These are phyloP conservation scores for Anthopleura xanthogrammica DNA, from an alignment of 92 coral and sea anemone species.

Conservation along the genomic window DNA sequence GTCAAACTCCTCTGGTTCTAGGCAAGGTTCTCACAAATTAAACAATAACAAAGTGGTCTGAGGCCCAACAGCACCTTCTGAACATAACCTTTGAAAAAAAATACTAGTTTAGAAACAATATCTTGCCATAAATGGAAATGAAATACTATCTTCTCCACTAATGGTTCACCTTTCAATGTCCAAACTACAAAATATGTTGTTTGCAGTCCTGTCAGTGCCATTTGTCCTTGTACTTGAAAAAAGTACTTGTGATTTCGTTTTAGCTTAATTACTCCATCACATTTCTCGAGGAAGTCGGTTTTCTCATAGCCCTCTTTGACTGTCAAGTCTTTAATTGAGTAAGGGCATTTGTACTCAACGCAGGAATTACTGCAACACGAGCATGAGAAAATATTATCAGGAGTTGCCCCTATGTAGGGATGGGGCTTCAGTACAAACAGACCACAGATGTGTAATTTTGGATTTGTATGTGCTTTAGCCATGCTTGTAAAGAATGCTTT, in stretches of 20 bases:
- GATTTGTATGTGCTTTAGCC: no score
- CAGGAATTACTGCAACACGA: no score
- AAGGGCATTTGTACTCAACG: no score
- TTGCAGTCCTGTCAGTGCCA: constrained; percentile 42
- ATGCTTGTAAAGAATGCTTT: no score
- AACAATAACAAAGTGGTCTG: constrained; percentile 34
- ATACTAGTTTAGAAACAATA: constrained; percentile 34
- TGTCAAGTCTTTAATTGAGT: no score
- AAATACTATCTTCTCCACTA: neutral
- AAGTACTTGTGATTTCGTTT: constrained; percentile 33
- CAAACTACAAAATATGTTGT: constrained; percentile 36
- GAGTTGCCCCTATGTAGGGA: no score
- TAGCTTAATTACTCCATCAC: neutral
- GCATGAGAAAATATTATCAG: no score
- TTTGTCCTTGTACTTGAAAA: constrained; percentile 53
- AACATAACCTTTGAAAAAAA: constrained; percentile 32
- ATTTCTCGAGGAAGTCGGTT: neutral
- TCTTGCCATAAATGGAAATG: constrained; percentile 1
- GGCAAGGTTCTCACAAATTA: constrained; percentile 31
- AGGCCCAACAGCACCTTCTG: constrained; percentile 37
- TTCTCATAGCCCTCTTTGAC: no score
- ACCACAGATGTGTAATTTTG: no score
- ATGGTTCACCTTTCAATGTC: constrained; percentile 11
- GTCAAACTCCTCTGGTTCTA: constrained; percentile 53
- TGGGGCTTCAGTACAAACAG: no score